These are phyloP conservation scores for Coptodon rendalli DNA, from an alignment of 2,113 vertebrate species.

Conservation along the genomic window DNA sequence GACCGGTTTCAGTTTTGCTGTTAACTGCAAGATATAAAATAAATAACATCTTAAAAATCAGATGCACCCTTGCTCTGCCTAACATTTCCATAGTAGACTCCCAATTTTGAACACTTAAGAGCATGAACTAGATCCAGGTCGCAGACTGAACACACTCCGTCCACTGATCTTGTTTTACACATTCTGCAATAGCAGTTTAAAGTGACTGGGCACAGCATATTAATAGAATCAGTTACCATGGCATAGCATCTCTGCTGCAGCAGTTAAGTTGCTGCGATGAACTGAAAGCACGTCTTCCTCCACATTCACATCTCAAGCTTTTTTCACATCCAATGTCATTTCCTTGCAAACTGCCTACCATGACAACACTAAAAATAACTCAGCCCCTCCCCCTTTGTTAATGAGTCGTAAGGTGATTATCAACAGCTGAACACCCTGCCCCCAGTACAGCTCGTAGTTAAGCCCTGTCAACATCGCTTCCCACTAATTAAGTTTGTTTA, in stretches of 20 bases:
- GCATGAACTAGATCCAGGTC: not conserved
- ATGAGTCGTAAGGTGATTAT: slow-evolving; percentile 55
- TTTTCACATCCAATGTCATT: slow-evolving; percentile 22
- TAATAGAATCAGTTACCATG: slow-evolving; percentile 25
- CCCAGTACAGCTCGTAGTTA: slow-evolving; percentile 20
- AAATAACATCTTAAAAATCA: not conserved
- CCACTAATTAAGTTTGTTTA: slow-evolving; percentile 74
- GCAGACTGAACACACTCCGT: fast-evolving
- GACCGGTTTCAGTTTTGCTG: not conserved
- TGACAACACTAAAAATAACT: slow-evolving; percentile 56
- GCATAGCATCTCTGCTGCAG: not conserved
- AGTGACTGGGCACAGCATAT: not conserved
- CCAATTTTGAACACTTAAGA: not conserved
- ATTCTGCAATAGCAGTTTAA: not conserved
- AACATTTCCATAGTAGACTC: not conserved
- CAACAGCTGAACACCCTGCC: slow-evolving; percentile 47
- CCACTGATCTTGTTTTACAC: not conserved
- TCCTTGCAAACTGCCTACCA: slow-evolving; percentile 12
- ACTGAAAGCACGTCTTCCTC: not conserved
- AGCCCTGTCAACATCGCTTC: slow-evolving; percentile 51
- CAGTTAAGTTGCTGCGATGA: not conserved
- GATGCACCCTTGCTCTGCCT: not conserved
- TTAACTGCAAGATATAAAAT: not conserved
- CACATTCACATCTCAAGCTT: slow-evolving; percentile 16
- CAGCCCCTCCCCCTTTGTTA: not conserved